Evolutionary conservation across 2,888 invertebrate species (phyloP).

Genomic region (Amphipoea lucens): DNA sequence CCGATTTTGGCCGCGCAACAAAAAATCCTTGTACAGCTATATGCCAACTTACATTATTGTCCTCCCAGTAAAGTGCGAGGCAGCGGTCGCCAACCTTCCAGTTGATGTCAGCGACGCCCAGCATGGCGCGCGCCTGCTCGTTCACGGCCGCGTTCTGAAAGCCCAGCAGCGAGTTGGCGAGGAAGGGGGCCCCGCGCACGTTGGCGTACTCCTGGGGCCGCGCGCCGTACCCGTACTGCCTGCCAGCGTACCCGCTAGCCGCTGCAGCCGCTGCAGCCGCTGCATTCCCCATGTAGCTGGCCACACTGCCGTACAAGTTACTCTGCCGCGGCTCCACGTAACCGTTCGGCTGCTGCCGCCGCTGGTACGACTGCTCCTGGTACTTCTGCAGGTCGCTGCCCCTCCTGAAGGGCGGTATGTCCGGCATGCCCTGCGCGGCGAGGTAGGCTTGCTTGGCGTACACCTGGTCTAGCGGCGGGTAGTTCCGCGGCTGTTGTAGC

Average conservation of each 20-base stretch:
- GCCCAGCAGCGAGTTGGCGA: slow-evolving; percentile 85
- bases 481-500: slow-evolving; percentile 72
- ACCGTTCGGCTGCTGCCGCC: slow-evolving; percentile 79
- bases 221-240: slow-evolving; percentile 78
- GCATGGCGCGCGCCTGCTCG: slow-evolving; percentile 89
- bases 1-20: neutral
- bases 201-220: slow-evolving; percentile 77
- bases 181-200: slow-evolving; percentile 81
- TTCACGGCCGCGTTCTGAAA: slow-evolving; percentile 89
- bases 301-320: slow-evolving; percentile 58
- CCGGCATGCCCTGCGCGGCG: slow-evolving; percentile 75
- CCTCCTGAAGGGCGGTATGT: slow-evolving; percentile 78
- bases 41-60: slow-evolving; percentile 92
- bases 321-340: slow-evolving; percentile 81
- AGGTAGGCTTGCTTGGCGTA: slow-evolving; percentile 68
- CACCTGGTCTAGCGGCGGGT: slow-evolving; percentile 77
- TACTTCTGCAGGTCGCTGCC: slow-evolving; percentile 77
- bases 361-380: slow-evolving; percentile 79
- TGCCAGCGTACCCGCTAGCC: slow-evolving; percentile 69
- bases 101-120: slow-evolving; percentile 88
- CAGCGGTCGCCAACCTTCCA: slow-evolving; percentile 96
- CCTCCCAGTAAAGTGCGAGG: slow-evolving; percentile 98
- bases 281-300: slow-evolving; percentile 56
- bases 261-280: slow-evolving; percentile 50
- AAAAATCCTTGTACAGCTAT: neutral